Evolutionary conservation across 2,113 vertebrate genomes (phyloP).

Genomic region (Microtus montanus): DNA sequence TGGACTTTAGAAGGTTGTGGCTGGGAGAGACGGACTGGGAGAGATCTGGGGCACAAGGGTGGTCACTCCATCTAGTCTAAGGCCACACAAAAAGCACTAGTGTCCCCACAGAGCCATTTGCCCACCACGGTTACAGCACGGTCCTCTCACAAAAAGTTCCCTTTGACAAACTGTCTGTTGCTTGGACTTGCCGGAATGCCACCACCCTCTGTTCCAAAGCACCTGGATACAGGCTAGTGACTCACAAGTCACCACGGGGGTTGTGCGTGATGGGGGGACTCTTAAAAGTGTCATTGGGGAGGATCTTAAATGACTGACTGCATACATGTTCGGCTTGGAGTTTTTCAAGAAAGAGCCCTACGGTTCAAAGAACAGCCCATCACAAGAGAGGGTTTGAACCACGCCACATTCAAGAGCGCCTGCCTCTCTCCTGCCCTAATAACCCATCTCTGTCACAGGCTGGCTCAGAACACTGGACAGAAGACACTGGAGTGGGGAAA

Average conservation of each 20-base stretch:
- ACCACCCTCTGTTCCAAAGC: background rate
- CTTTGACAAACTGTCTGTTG: background rate
- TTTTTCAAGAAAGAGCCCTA: background rate
- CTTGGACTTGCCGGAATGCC: background rate
- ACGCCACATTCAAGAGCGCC: background rate
- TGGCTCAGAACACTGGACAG: background rate
- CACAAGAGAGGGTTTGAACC: background rate
- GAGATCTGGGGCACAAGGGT: background rate
- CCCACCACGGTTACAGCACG: accelerated
- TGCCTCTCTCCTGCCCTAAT: background rate
- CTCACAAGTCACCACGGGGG: accelerated
- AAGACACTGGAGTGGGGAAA: background rate
- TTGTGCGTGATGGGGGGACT: background rate
- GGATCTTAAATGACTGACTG: background rate
- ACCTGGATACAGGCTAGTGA: background rate
- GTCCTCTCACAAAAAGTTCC: background rate
- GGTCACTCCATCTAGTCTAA: background rate
- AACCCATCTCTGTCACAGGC: background rate
- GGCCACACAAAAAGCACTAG: accelerated
- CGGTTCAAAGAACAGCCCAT: background rate
- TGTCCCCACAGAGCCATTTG: background rate
- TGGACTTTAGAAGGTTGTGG: background rate
- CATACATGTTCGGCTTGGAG: background rate
- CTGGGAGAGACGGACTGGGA: accelerated
- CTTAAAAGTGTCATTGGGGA: background rate